Base-by-base conservation (phyloP, 1,140 invertebrate genomes). In the Drosophila malerkotliana region DNA sequence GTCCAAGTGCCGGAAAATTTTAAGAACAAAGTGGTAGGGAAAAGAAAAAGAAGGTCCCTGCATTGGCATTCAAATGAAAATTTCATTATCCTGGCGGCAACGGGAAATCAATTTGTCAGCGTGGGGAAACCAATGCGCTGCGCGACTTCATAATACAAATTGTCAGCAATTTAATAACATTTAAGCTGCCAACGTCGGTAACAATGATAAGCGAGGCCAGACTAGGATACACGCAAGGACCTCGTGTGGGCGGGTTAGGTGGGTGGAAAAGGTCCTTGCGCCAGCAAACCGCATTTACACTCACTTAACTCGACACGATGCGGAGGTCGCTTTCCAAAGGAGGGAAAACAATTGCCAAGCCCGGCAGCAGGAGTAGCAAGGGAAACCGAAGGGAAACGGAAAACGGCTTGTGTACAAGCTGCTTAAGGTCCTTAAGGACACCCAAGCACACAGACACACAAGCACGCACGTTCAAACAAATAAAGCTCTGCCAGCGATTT, bases 121-220 rank as follows among this genome's bases (percentile, higher is more conserved):
- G 34, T 64, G 45, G 62, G 62, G 45, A 66, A 61, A 30, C 12
- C 14, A 52, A 62, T 45, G 26, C 26, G 30, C 32, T 51, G 12
- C 34, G 39, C 34, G 51, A 77, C 71, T 59, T 81, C 62, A 74
- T 68, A 72, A 76, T 73, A 68, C 67, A 87, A 83, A 77, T 84
- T 85, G 81, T 85, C 77, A 77, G 80, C 77, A 81, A 85, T 84
- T 84, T 85, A 81, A 84, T 84, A 87, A 72, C 77, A 84, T 84
- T 84, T 84, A 84, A 84, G 77, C 81, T 73, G 81, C 51, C 73
- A 80, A 69, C 51, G 44, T 57, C 77, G 64, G 72, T 26, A 58
- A 67, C 48, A 75, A 75, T 76, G 77, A 62, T 77, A 57, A 82
- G 58, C 44, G 44, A 61, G 52, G 51, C 18, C 41, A 62, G 32